Conservation (phyloP, 1,140 invertebrate genomes). For the Dendrolimus punctatus region DNA sequence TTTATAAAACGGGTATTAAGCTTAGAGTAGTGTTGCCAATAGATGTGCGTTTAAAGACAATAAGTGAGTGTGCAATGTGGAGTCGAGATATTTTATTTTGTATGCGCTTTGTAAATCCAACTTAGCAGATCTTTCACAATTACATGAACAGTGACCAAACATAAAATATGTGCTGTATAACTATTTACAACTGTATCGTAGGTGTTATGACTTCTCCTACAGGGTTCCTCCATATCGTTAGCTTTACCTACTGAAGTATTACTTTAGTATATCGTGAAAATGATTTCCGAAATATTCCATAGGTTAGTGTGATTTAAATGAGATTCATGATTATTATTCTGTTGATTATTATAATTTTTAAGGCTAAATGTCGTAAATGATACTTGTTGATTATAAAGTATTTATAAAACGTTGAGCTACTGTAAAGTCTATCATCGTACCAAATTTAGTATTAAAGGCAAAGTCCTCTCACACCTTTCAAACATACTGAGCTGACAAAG, state of each 20-base stretch:
- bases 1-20: conserved; percentile 52
- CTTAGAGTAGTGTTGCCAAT: conserved; percentile 22
- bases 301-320: conserved; percentile 26
- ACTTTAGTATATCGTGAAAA: conserved; percentile 46
- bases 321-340: not conserved
- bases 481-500: not conserved
- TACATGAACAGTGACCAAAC: conserved; percentile 53
- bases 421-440: too few species aligned
- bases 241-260: conserved; percentile 64
- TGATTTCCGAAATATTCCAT: conserved; percentile 58
- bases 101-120: conserved; percentile 34
- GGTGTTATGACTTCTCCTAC: conserved; percentile 56
- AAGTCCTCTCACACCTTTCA: not conserved
- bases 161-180: conserved; percentile 40
- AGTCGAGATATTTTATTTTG: conserved; percentile 45
- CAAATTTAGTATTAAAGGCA: not conserved
- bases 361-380: not conserved
- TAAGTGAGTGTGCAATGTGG: conserved; percentile 41
- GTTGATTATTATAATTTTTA: conserved; percentile 19
- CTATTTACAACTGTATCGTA: conserved; percentile 37
- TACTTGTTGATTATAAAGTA: conserved; percentile 5
- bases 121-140: conserved; percentile 37
- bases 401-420: not conserved
- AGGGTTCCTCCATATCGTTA: conserved; percentile 71
- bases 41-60: conserved; percentile 30